phyloP scores from a whole-genome alignment of 2,888 invertebrate species.

The Ennomos fuscantarius region DNA sequence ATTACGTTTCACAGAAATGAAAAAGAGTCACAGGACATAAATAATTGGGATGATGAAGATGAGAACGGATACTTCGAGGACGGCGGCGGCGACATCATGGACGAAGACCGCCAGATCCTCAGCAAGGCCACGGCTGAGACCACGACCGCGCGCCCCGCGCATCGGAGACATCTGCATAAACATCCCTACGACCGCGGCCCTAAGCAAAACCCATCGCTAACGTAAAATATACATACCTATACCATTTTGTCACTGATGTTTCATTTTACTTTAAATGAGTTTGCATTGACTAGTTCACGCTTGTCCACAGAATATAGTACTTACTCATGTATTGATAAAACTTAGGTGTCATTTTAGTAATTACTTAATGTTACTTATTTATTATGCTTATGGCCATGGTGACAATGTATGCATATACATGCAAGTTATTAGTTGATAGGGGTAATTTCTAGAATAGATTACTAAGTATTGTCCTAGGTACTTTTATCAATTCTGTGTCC shows the following conservation, averaged over 20 bases:
- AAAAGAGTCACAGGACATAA: constrained; percentile 59
- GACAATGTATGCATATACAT: too few species aligned
- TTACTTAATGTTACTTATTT: too few species aligned
- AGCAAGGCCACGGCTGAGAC: constrained; percentile 47
- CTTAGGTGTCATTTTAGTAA: too few species aligned
- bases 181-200: constrained; percentile 81
- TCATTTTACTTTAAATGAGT: constrained; percentile 35
- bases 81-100: constrained; percentile 66
- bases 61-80: constrained; percentile 67
- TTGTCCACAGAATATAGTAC: too few species aligned
- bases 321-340: too few species aligned
- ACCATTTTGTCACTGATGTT: constrained; percentile 40
- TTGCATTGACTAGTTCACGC: too few species aligned
- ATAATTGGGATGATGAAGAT: constrained; percentile 62
- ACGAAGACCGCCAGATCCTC: constrained; percentile 64
- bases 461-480: too few species aligned
- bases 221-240: constrained; percentile 34
- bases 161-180: constrained; percentile 82
- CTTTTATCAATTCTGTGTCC: too few species aligned
- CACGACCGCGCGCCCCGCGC: constrained; percentile 58
- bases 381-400: too few species aligned
- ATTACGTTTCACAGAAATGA: constrained; percentile 54
- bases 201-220: constrained; percentile 35
- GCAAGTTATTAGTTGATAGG: too few species aligned
- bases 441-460: too few species aligned